Base-by-base conservation (phyloP, 2,888 invertebrate genomes). In the Nomada lathburiana region DNA sequence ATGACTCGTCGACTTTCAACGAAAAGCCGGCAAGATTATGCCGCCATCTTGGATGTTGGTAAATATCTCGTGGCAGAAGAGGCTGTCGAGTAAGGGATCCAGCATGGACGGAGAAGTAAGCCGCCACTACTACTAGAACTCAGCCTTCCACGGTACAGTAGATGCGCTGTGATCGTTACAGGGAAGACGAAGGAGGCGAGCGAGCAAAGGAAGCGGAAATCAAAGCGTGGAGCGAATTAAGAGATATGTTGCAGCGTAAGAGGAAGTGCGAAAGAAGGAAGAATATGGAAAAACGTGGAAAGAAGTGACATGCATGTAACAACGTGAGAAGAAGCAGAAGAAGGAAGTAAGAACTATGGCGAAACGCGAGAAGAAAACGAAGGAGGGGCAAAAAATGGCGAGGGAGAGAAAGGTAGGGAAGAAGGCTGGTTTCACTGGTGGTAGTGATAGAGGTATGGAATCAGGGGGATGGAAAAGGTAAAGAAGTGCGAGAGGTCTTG, bases 1-100 rank as follows among this genome's bases (percentile, higher is more conserved):
- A 89, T 89, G 90, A 91, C 89, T 91, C 89, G 90, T 88, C 90
- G 88, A 87, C 90, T 90, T 90, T 90, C 81, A 84, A 76, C 86
- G 87, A 88, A 88, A 82, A 89, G 90, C 90, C 89, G 88, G 89
- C 86, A 91, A 92, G 93, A 93, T 93, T 93, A 92, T 91, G 88
- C 91, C 91, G 93, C 93, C 93, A 93, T 93, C 92, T 93, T 93
- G 93, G 91, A 93, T 93, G 93, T 93, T 93, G 92, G 93, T 93
- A 93, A 93, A 93, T 93, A 93, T 93, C 91, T 91, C 92, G 89
- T 88, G 88, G 88, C 89, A 87, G 90, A 90, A 89, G 90, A 88
- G 90, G 65, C 78, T 76, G 86, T 87, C 84, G 88, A 77, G 82
- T 78, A 85, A 88, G 85, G 85, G 86, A 86, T 81, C 71, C 79